These are phyloP conservation scores for Mesorhabditis spiculigera DNA, from an alignment of 2,888 invertebrate genomes.

Conservation along the genomic window DNA sequence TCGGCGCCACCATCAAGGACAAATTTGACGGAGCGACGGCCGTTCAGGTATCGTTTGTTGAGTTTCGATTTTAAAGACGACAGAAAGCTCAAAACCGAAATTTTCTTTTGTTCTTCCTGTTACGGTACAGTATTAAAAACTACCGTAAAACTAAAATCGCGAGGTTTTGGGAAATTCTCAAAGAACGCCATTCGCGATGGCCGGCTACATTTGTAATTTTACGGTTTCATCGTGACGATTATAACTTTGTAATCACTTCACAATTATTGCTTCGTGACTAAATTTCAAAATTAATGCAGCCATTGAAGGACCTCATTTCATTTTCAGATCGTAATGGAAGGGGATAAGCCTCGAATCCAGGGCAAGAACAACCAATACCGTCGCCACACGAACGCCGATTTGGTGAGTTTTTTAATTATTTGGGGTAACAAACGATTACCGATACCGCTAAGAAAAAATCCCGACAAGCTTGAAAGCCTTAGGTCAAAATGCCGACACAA, in stretches of 20 bases:
- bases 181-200: too few species aligned
- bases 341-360: conserved; percentile 39
- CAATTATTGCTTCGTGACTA: too few species aligned
- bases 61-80: too few species aligned
- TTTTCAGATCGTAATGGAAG: conserved; percentile 17
- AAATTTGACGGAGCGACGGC: conserved; percentile 64
- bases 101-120: background rate
- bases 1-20: conserved; percentile 61
- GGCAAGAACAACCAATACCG: conserved; percentile 54
- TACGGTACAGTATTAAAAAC: background rate
- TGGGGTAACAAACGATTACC: too few species aligned
- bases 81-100: background rate
- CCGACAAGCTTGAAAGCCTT: too few species aligned
- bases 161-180: too few species aligned
- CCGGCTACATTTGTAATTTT: too few species aligned
- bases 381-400: conserved; percentile 50
- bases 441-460: too few species aligned
- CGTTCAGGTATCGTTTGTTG: conserved; percentile 60
- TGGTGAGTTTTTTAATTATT: conserved; percentile 24
- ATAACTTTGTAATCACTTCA: too few species aligned
- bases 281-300: too few species aligned
- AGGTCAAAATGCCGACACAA: too few species aligned
- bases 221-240: too few species aligned
- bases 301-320: conserved; percentile 4
- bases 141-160: background rate